Base-by-base conservation (phyloP, 2,113 vertebrate species). In the Cairina moschata region DNA sequence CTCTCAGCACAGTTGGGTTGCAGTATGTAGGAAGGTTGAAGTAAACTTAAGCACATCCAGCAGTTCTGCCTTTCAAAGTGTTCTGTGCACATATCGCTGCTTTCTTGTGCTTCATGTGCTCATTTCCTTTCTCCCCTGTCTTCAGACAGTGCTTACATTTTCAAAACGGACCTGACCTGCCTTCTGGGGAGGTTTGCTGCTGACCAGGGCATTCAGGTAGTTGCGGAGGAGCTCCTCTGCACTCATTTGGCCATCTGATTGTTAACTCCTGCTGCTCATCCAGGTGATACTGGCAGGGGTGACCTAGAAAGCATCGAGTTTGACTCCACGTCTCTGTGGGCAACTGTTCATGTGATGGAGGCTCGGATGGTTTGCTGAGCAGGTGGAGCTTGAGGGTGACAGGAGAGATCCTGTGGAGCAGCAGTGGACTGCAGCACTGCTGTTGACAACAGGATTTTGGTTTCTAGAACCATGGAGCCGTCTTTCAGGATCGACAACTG, bases 81-180 rank as follows among this genome's bases (percentile, higher is more conserved):
- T 62, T 26, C 50, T 69, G 0, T 77, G 74, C 88, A 84, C 78
- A 26, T 7, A 17, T 50, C n/a, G 77, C 31, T 34, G 0, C 34
- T 76, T 65, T 55, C 72, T 63, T 78, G 36, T 83, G 58, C 23
- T 34, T 22, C 18, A 8, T 6, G 0, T 60, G 74, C 31, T 28
- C 9, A 2, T 67, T 72, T 72, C 36, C 42, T 74, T 74, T 40
- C 88, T 79, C n/a, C 3, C 0, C 83, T 0, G 0, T 16, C 15
- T 72, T 90, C 56, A 74, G 50, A 18, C 67, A 46, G 10, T 4
- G 26, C 18, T 48, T 82, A 9, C 2, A 1, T 75, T 78, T 82
- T 62, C 36, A 54, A n/a, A 58, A 40, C 3, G 14, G 50, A 17
- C 29, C 32, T 66, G 21, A 71, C 38, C 3, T 87, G 34, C 46